Conservation (phyloP, 2,888 invertebrate genomes). For the Eupithecia subumbrata region DNA sequence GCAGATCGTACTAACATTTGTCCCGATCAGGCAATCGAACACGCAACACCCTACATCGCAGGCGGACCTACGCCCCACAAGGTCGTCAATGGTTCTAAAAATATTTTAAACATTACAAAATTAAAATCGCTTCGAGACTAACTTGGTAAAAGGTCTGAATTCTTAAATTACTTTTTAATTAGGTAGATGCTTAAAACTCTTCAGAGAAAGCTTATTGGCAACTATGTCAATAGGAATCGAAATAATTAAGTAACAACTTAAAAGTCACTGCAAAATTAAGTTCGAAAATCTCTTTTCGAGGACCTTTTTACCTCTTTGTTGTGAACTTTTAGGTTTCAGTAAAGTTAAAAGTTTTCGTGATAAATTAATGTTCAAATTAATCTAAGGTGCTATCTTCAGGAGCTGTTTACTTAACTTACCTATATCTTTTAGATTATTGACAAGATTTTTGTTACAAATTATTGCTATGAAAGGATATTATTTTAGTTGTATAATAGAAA, state of each 20-base stretch:
- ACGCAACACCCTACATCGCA: neutral
- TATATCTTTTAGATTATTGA: neutral
- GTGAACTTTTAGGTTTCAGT: neutral
- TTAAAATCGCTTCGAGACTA: neutral
- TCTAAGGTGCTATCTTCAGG: neutral
- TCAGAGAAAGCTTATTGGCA: neutral
- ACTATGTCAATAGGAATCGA: neutral
- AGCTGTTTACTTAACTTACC: neutral
- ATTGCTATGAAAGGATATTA: too few species aligned
- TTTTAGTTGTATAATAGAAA: too few species aligned
- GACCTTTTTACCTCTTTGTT: neutral
- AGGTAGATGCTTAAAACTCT: neutral
- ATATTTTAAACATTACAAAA: neutral
- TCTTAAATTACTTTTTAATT: neutral
- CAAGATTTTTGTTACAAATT: neutral
- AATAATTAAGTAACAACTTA: neutral
- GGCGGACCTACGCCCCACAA: neutral
- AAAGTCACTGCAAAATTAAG: neutral
- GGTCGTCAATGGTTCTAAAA: neutral
- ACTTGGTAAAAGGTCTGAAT: neutral
- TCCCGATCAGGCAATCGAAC: neutral
- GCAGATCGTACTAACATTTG: neutral
- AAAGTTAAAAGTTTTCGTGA: neutral
- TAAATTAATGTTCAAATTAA: neutral
- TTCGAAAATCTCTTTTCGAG: neutral